Evolutionary conservation across 1,140 invertebrate genomes (phyloP), one percentile per base, ranked within the genome.

Genomic region (Trissolcus basalis): DNA sequence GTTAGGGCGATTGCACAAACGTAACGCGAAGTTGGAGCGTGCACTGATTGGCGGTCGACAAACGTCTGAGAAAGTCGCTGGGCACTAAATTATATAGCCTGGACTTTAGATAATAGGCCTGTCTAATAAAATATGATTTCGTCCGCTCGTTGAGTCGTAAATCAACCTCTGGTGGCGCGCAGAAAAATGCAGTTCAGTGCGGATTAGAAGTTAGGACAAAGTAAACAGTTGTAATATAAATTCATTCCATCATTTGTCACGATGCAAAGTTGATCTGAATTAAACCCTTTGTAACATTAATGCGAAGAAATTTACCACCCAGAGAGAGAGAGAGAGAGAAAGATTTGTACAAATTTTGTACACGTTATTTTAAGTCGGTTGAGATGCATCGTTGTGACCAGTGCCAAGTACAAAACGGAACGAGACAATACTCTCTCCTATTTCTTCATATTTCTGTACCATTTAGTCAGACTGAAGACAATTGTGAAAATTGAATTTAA

Each of bases 1-100:
- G 82, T 83, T 82, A 81, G 81, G 72, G 41, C 61, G 75, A 27
- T 87, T 87, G 69, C 85, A 73, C 79, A 86, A 85, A 78, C 67
- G 41, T 77, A n/a, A 76, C 76, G 70, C 60, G 64, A 72, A 81
- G 82, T 80, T 60, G 39, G 33, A 6, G 19, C 19, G 19, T 60
- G 7, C 41, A 59, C 41, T 71, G 72, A 76, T 67, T 73, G 72
- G 77, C 73, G 61, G 44, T 27, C 19, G 65, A 68, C 36, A 32
- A n/a, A n/a, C 44, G 44, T 54, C 53, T 43, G 45, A 65, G 33
- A 36, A 56, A 68, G 70, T 74, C 70, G 74, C 49, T 64, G 70
- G n/a, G 2, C 19, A 71, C 61, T 78, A 67, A 78, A 70, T 27
- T 27, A 61, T 65, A 77, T 77, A 61, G n/a, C 56, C 35, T 45